Evolutionary conservation across 2,888 invertebrate species (phyloP).

Genomic region (Chaitophorus viminalis): DNA sequence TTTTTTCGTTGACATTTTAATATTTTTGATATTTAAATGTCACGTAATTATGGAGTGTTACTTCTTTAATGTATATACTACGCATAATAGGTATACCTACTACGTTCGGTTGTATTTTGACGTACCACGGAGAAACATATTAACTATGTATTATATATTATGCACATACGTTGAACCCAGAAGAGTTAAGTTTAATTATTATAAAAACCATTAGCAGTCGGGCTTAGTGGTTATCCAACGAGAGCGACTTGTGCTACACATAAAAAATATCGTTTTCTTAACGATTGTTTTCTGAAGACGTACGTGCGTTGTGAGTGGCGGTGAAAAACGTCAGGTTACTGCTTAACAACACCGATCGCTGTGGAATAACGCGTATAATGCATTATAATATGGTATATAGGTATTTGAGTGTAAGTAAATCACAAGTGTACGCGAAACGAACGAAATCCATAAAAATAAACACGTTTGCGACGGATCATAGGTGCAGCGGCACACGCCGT

Average conservation of each 20-base stretch:
- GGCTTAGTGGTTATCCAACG: background rate
- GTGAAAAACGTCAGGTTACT: background rate
- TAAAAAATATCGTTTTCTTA: background rate
- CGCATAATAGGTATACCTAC: background rate
- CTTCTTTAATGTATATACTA: background rate
- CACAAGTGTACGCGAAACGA: background rate
- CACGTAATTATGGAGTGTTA: background rate
- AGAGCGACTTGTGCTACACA: background rate
- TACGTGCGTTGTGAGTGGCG: background rate
- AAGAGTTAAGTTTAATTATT: background rate
- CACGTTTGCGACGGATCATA: background rate
- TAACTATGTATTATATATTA: background rate
- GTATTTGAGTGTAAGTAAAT: background rate
- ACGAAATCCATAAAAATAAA: constrained; percentile 7
- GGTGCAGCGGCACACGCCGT: too few species aligned
- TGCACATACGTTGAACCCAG: background rate
- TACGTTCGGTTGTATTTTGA: too few species aligned
- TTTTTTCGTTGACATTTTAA: constrained; percentile 14
- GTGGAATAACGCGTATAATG: background rate
- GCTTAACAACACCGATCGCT: background rate
- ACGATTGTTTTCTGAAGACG: background rate
- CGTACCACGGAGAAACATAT: too few species aligned
- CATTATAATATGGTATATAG: too few species aligned
- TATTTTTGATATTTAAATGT: constrained; percentile 39
- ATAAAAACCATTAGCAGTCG: background rate